Base-by-base conservation (phyloP, 2,113 vertebrate species). In the Psittacula cyanocephala region DNA sequence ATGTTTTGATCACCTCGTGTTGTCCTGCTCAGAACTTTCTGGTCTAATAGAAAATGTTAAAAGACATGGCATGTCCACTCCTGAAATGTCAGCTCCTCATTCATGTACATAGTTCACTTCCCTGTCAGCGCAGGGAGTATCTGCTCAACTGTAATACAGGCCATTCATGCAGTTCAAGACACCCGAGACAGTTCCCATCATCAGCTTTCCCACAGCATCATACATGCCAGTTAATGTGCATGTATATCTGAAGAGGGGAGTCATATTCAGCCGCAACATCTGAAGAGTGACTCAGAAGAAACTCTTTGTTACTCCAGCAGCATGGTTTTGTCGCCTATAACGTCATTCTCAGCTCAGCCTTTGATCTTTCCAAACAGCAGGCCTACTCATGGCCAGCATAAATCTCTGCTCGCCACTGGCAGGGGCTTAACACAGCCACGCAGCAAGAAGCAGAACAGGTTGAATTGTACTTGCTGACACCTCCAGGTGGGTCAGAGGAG, bases 231-330 rank as follows among this genome's bases (percentile, higher is more conserved):
- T 84, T 94, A 97, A 91, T 67, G 35, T 59, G 89, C 72, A 80
- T 35, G 17, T 83, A 68, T 83, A 24, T 55, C 92, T 91, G 81
- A 86, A 94, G 93, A 92, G 37, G 18, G 76, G 74, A 96, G 25
- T 35, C 52, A 83, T 80, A 93, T 78, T 95, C 94, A 96, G 88
- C 80, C 95, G 71, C 47, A 69, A 28, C 70, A 94, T 76, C 88
- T 83, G 53, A 20, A 96, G 72, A 94, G 52, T 64, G 31, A 94
- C 83, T 93, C 87, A 47, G 28, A 95, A 97, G 75, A 93, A 92
- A 69, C 1, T 64, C 93, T 92, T 77, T 63, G 52, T 91, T 82
- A 62, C 85, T 88, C 46, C 46, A 94, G 53, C 60, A 91, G 76
- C 52, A 72, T 69, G 52, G 8, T 91, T 97, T 91, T 91, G 64